These are phyloP conservation scores for Halcyon leucocephala DNA, from an alignment of 2,797 vertebrate genomes.

Conservation along the genomic window DNA sequence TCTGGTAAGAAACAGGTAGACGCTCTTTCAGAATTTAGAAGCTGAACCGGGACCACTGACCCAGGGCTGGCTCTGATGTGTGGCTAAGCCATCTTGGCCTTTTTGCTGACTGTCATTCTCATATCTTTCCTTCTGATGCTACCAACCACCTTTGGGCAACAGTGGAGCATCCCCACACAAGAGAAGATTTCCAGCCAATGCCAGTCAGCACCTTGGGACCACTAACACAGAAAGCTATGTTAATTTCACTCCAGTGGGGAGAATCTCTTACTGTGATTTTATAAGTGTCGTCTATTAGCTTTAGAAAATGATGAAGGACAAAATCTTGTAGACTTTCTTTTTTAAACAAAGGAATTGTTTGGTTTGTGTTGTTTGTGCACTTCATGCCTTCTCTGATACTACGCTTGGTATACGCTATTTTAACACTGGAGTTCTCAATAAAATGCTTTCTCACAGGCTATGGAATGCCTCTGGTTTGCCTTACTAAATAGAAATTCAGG, in stretches of 20 bases:
- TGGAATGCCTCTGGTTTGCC: neutral
- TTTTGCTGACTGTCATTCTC: neutral
- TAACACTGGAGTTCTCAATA: neutral
- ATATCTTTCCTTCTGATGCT: neutral
- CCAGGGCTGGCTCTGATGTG: neutral
- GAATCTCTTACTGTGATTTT: neutral
- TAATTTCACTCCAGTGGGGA: neutral
- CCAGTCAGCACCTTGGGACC: neutral
- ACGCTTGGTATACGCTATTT: neutral
- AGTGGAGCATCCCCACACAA: neutral
- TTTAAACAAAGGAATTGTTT: neutral
- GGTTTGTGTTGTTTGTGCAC: neutral
- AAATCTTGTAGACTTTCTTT: neutral
- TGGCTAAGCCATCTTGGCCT: neutral
- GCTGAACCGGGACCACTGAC: neutral
- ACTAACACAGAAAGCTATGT: neutral
- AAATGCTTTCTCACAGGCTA: conserved; percentile 3
- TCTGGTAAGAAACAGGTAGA: neutral
- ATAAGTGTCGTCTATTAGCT: neutral
- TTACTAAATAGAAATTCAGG: conserved; percentile 20
- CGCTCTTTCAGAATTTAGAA: neutral
- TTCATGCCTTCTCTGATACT: neutral
- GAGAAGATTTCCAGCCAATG: neutral
- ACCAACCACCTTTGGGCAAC: neutral
- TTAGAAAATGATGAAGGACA: neutral